A percentile compares a stretch with the other conserved stretches of the same genome.
These are phyloP conservation scores for Morone chrysops DNA, from an alignment of 2,113 vertebrate genomes.

Conservation along the genomic window DNA sequence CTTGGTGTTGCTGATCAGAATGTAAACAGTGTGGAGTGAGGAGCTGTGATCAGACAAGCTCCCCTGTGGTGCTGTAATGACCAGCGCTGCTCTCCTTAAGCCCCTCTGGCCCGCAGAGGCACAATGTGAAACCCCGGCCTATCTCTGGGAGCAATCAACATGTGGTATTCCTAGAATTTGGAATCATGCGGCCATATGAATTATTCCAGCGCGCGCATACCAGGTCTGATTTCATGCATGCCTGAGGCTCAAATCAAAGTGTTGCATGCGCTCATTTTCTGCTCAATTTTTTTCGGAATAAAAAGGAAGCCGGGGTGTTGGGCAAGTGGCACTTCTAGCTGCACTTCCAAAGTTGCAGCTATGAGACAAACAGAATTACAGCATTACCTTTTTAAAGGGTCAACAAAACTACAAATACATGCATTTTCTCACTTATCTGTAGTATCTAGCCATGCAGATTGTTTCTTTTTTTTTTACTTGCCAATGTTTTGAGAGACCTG, in stretches of 20 bases:
- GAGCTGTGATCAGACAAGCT: conserved; percentile 53
- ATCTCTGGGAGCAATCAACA: conserved; percentile 73
- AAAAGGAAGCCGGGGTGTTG: not conserved
- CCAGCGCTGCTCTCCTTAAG: conserved; percentile 39
- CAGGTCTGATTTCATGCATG: conserved; percentile 76
- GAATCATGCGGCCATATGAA: conserved; percentile 67
- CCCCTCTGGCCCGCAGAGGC: conserved; percentile 25
- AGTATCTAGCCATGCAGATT: not conserved
- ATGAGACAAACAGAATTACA: not conserved
- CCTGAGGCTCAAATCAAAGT: conserved; percentile 58
- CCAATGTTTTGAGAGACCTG: not conserved
- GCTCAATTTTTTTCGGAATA: conserved; percentile 3
- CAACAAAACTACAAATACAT: too few species aligned
- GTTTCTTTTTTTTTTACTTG: not conserved
- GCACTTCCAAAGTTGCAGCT: not conserved
- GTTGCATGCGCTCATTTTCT: conserved; percentile 14
- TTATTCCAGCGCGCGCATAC: conserved; percentile 69
- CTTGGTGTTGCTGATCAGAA: conserved; percentile 58
- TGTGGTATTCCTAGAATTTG: conserved; percentile 78
- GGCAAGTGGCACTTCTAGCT: not conserved
- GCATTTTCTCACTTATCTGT: too few species aligned
- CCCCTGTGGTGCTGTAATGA: conserved; percentile 44
- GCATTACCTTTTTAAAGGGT: not conserved
- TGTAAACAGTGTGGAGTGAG: conserved; percentile 59
- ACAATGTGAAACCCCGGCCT: conserved; percentile 48